Percentiles rank a stretch among this genome's conserved stretches.
These are phyloP conservation scores for Prunella fulvescens DNA, from an alignment of 2,113 vertebrate species.

Conservation along the genomic window DNA sequence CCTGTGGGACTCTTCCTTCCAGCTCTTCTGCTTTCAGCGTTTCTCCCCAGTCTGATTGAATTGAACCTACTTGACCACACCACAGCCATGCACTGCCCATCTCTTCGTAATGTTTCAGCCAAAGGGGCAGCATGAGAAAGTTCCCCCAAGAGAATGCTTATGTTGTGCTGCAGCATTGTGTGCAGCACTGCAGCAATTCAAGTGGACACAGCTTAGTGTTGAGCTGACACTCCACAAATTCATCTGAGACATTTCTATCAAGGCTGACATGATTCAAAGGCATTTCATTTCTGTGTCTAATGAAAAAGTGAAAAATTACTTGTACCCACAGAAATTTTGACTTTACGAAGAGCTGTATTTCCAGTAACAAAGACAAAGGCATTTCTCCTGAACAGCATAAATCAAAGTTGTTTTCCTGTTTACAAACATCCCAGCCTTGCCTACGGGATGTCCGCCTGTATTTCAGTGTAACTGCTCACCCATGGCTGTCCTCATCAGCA, in stretches of 20 bases:
- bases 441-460: not conserved
- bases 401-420: slow-evolving; percentile 18
- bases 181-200: not conserved
- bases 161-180: not conserved
- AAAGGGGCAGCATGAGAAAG: not conserved
- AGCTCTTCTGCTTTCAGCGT: not conserved
- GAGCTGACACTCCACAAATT: not conserved
- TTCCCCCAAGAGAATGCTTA: not conserved
- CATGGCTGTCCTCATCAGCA: not conserved
- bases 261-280: not conserved
- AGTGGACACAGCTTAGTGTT: not conserved
- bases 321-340: not conserved
- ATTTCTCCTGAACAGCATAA: not conserved
- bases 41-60: not conserved
- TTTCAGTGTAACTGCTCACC: not conserved
- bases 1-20: not conserved
- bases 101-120: not conserved
- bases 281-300: slow-evolving; percentile 14
- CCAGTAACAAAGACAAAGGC: not conserved
- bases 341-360: not conserved
- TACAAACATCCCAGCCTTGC: not conserved
- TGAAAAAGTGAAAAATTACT: slow-evolving; percentile 50
- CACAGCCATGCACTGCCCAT: not conserved
- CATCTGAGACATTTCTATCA: not conserved
- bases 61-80: not conserved